Percentiles rank a stretch among this genome's conserved stretches.
These are phyloP conservation scores for Hydraecia micacea DNA, from an alignment of 2,888 invertebrate genomes.

Conservation along the genomic window DNA sequence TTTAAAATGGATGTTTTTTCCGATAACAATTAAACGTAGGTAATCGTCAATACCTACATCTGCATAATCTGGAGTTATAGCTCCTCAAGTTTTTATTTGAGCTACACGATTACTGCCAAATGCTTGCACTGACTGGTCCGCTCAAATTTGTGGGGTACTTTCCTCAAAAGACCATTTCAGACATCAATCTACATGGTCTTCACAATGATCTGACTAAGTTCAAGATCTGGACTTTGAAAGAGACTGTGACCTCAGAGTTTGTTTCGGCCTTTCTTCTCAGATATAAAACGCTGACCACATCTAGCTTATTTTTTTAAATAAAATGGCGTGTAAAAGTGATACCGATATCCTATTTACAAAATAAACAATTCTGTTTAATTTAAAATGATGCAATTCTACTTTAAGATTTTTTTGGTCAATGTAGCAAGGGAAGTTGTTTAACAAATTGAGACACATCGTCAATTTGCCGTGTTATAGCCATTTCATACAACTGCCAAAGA, in stretches of 20 bases:
- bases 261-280: too few species aligned
- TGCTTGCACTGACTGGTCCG: not conserved
- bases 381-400: not conserved
- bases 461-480: not conserved
- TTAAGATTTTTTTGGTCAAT: not conserved
- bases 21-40: slow-evolving; percentile 16
- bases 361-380: not conserved
- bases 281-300: too few species aligned
- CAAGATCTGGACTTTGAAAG: too few species aligned
- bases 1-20: not conserved
- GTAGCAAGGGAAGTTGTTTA: not conserved
- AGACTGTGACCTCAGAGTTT: too few species aligned
- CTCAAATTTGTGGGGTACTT: too few species aligned
- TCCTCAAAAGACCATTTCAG: too few species aligned
- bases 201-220: too few species aligned
- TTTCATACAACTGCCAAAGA: not conserved
- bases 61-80: not conserved
- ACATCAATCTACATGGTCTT: too few species aligned
- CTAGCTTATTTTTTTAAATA: too few species aligned
- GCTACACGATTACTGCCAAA: not conserved
- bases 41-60: not conserved
- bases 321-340: too few species aligned
- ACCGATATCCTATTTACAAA: not conserved
- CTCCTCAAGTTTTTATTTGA: not conserved
- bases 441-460: not conserved